phyloP scores from a whole-genome alignment of 30 jellyfish, hydroid and myxozoan species.

The Aurelia coerulea region DNA sequence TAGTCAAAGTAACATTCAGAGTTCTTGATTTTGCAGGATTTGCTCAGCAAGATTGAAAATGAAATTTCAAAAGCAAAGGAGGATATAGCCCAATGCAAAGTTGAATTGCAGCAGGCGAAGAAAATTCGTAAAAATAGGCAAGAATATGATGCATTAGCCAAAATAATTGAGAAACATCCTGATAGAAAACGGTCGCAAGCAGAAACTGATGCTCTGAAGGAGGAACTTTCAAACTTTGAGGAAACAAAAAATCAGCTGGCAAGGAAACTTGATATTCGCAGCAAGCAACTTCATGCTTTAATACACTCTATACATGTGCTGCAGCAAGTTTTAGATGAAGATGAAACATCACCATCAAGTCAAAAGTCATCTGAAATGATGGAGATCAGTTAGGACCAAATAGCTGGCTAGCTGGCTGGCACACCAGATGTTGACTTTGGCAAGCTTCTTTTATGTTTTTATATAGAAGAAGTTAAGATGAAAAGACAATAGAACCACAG shows the following conservation, averaged over 20 bases:
- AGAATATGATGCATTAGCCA: constrained; percentile 96
- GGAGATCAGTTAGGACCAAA: constrained; percentile 26
- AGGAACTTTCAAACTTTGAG: constrained; percentile 48
- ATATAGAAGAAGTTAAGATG: too few relatives aligned
- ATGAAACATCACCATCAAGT: constrained; percentile 13
- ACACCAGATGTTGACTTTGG: too few relatives aligned
- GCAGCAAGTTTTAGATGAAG: constrained; percentile 88
- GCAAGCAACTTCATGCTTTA: constrained; percentile 94
- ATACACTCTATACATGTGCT: constrained; percentile 82
- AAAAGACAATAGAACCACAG: too few relatives aligned
- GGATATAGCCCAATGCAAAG: constrained; percentile 85
- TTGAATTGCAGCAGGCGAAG: constrained; percentile 87
- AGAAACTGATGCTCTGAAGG: constrained; percentile 59
- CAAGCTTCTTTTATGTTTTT: too few relatives aligned
- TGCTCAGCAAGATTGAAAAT: constrained; percentile 50
- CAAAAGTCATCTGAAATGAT: constrained; percentile 22
- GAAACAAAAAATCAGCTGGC: constrained; percentile 38
- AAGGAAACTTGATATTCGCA: constrained; percentile 88
- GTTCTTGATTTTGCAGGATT: constrained; percentile 8
- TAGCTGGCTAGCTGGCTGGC: too few relatives aligned
- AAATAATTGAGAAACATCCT: constrained; percentile 90
- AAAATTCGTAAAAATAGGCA: constrained; percentile 84
- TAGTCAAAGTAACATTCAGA: neutral
- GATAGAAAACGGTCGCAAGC: constrained; percentile 86
- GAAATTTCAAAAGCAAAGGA: constrained; percentile 79